These are phyloP conservation scores for Amiota mariae DNA, from an alignment of 2,888 invertebrate genomes.

Conservation along the genomic window DNA sequence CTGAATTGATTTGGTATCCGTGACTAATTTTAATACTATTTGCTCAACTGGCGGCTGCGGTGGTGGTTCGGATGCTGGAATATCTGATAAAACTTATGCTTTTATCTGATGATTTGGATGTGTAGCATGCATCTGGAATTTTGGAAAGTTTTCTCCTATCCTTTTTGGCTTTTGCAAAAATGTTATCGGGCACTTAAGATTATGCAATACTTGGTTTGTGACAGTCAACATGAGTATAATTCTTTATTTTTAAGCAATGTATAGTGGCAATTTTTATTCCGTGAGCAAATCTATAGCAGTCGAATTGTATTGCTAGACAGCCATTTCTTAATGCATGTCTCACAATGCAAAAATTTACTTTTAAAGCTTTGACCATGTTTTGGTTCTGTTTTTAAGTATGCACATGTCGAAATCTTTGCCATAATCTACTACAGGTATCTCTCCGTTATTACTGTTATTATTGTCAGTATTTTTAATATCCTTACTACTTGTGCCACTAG, in stretches of 20 bases:
- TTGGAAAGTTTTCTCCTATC: not conserved
- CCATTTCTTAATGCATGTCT: constrained; percentile 59
- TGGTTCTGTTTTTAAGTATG: constrained; percentile 59
- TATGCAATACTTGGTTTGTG: constrained; percentile 82
- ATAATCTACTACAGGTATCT: not conserved
- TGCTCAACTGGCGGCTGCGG: not conserved
- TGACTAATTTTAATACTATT: not conserved
- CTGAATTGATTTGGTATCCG: not conserved
- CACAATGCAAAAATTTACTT: constrained; percentile 64
- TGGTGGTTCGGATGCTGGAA: not conserved
- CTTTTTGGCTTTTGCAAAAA: not conserved
- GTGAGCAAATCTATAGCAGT: constrained; percentile 55
- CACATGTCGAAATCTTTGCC: constrained; percentile 53
- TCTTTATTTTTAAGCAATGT: constrained; percentile 72
- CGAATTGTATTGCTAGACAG: constrained; percentile 61
- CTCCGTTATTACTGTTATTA: not conserved
- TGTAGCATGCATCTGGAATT: too few relatives aligned
- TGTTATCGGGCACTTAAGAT: constrained; percentile 56
- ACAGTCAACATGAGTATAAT: constrained; percentile 86
- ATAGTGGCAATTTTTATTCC: not conserved
- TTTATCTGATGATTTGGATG: too few relatives aligned
- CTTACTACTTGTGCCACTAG: not conserved
- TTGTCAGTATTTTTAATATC: too few relatives aligned
- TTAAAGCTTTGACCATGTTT: constrained; percentile 64
- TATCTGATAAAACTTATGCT: constrained; percentile 13